Percentiles rank a stretch among this genome's conserved stretches.
These are phyloP conservation scores for Troglohyphantes excavatus DNA, from an alignment of 2,888 invertebrate genomes.

Conservation along the genomic window DNA sequence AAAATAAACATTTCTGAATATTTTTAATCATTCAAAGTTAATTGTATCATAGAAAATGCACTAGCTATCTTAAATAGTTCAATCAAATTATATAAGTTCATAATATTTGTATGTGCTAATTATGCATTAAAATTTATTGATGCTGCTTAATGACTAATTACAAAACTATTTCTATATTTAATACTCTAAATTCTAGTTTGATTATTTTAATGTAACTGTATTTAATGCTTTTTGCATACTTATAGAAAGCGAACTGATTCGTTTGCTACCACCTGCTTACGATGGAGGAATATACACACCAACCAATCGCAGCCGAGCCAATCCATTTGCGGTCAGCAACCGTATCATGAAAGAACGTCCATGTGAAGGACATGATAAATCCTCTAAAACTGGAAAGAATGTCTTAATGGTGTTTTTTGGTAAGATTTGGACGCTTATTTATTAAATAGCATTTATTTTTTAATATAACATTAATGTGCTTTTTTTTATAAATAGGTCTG, in stretches of 20 bases:
- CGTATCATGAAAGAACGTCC: slow-evolving; percentile 83
- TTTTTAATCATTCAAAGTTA: too few relatives aligned
- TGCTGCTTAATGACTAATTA: too few relatives aligned
- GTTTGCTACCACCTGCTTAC: slow-evolving; percentile 85
- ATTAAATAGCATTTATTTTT: not conserved
- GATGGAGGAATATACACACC: slow-evolving; percentile 85
- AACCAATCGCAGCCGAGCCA: slow-evolving; percentile 84
- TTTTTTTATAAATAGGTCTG: slow-evolving; percentile 83
- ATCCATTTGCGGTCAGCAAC: slow-evolving; percentile 85
- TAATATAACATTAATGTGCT: not conserved
- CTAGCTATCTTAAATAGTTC: too few relatives aligned
- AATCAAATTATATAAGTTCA: too few relatives aligned
- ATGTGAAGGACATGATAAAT: slow-evolving; percentile 76
- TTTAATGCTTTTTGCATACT: not conserved
- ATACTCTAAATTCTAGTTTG: too few relatives aligned
- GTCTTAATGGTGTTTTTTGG: slow-evolving; percentile 86
- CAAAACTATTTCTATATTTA: too few relatives aligned
- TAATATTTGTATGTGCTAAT: too few relatives aligned
- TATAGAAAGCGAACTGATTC: slow-evolving; percentile 85
- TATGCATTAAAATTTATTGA: too few relatives aligned
- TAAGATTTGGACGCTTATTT: slow-evolving; percentile 80
- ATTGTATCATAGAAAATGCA: too few relatives aligned
- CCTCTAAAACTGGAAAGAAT: slow-evolving; percentile 84
- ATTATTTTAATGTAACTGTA: not conserved
- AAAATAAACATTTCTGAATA: too few relatives aligned